These are phyloP conservation scores for Hemicentrotus pulcherrimus DNA, from an alignment of 35 echinoderm and acorn worm genomes.

Conservation along the genomic window DNA sequence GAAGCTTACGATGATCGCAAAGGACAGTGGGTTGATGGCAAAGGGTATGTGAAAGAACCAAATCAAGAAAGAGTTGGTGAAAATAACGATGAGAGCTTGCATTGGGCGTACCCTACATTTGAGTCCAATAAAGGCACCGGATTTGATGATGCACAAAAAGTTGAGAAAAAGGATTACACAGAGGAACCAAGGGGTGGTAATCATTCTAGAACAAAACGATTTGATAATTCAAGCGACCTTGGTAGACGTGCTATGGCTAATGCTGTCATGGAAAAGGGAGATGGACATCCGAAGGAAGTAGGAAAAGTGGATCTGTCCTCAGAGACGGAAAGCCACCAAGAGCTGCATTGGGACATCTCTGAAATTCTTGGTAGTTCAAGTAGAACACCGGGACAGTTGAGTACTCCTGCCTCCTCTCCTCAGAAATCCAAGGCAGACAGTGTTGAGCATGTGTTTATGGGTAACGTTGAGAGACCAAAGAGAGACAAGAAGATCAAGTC, in stretches of 20 bases:
- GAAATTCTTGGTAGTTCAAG: conserved; percentile 43
- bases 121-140: background rate
- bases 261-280: background rate
- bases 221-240: background rate
- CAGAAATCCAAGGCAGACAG: background rate
- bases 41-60: background rate
- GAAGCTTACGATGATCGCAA: background rate
- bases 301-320: background rate
- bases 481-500: background rate
- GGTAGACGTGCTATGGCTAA: conserved; percentile 11
- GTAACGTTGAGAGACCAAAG: background rate
- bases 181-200: conserved; percentile 4
- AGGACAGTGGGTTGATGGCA: background rate
- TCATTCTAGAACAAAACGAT: background rate
- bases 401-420: background rate
- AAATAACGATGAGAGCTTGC: background rate
- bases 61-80: background rate
- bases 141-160: background rate
- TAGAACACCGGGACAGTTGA: background rate
- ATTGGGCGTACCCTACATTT: conserved; percentile 18
- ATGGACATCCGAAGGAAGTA: background rate
- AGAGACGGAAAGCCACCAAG: conserved; percentile 9
- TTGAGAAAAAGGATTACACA: background rate
- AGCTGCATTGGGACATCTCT: conserved; percentile 36
- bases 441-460: background rate